Base-by-base conservation (phyloP, 2,888 invertebrate genomes). In the Drosophila putrida region DNA sequence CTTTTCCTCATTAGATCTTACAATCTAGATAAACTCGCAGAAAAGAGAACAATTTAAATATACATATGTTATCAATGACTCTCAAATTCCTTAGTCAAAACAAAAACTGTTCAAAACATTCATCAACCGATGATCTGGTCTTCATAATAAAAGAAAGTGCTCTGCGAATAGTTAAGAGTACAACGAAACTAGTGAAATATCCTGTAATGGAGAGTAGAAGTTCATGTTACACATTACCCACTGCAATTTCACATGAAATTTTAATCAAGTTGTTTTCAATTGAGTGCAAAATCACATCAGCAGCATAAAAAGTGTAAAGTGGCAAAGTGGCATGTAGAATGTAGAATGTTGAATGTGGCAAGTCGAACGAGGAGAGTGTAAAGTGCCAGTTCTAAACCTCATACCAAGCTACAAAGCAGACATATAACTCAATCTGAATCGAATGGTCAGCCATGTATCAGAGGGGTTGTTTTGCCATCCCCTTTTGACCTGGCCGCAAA, bases 201-300 rank as follows among this genome's bases (percentile, higher is more conserved):
- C n/a, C 25, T 27, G 50, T 49, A 41, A 28, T 25, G 54, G 33
- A 33, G 66, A 81, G 84, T 78, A 58, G 64, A 68, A 77, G 68
- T 70, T 73, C 78, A 39, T 87, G 84, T 82, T 64, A 50, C 73
- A 68, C 71, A 71, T 64, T 72, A 69, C 54, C 59, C 65, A 58
- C 38, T 70, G 76, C 85, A 82, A 55, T 75, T 74, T 28, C 36
- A 54, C 81, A 89, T 89, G 87, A 88, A 88, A 86, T 53, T 82
- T 88, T 89, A 89, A 88, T 88, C 80, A 78, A 80, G 78, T 82
- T 85, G 82, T 81, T 84, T 88, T 77, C 84, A 88, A 91, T 90
- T 90, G 91, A 91, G 91, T 91, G 91, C 90, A 87, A 91, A 91
- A 91, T 91, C 91, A 90, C 89, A 89, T 88, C 84, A 76, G 60